phyloP scores from a whole-genome alignment of 2,113 vertebrate species.

The Synodontis membranacea region DNA sequence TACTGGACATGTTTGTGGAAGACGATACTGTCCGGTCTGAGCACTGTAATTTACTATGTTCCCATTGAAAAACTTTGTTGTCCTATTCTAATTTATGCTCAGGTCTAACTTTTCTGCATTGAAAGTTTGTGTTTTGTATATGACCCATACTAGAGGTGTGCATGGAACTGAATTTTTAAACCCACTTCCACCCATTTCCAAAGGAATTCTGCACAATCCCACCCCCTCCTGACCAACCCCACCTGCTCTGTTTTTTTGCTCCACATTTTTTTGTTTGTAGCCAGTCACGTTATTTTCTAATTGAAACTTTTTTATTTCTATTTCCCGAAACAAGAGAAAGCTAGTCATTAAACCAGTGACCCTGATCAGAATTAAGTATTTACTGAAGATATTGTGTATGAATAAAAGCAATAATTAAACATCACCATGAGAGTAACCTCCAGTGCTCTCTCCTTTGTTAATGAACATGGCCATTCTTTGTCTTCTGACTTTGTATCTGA shows the following conservation, averaged over 20 bases:
- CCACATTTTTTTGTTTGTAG: background rate
- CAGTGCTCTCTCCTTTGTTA: no score
- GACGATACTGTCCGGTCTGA: background rate
- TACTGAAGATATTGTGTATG: background rate
- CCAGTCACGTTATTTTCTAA: background rate
- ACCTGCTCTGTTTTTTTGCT: background rate
- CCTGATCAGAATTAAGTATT: background rate
- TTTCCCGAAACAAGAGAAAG: background rate
- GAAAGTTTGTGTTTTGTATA: background rate
- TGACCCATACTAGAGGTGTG: background rate
- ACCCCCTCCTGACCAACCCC: background rate
- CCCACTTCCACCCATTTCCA: background rate
- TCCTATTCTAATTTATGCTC: background rate
- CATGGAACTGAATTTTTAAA: background rate
- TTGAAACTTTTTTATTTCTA: background rate
- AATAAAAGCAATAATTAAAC: background rate
- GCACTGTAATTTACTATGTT: background rate
- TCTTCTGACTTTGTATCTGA: background rate
- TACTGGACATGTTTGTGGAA: background rate
- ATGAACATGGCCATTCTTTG: slow-evolving; percentile 22
- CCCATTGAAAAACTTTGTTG: background rate
- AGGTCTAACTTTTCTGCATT: background rate
- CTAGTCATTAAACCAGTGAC: background rate
- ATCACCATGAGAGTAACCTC: background rate
- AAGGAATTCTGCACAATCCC: background rate